Evolutionary conservation across 2,113 vertebrate species (phyloP).

Genomic region (Prunella fulvescens): DNA sequence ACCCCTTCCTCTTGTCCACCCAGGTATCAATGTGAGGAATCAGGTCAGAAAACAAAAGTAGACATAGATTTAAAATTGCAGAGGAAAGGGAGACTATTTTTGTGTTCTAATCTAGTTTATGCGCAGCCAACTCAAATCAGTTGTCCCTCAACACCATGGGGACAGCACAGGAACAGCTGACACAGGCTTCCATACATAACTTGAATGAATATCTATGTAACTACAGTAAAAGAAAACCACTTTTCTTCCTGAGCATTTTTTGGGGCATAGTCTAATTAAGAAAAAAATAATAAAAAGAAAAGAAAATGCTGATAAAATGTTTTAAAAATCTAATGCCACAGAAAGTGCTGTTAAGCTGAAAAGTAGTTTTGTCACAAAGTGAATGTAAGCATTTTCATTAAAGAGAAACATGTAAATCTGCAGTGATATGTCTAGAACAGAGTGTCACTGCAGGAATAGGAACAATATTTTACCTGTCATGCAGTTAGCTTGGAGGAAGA

Average conservation of each 20-base stretch:
- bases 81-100: not conserved
- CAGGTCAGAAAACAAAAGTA: not conserved
- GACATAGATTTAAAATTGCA: not conserved
- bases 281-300: not conserved
- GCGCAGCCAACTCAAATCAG: not conserved
- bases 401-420: not conserved
- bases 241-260: not conserved
- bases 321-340: not conserved
- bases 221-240: not conserved
- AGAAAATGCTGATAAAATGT: not conserved
- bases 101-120: not conserved
- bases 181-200: not conserved
- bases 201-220: not conserved
- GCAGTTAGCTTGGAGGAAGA: not conserved
- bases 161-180: not conserved
- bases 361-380: slow-evolving; percentile 4
- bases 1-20: not conserved
- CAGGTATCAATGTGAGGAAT: not conserved
- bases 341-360: slow-evolving; percentile 10
- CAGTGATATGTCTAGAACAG: not conserved
- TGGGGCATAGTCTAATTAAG: not conserved
- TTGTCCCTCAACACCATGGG: not conserved
- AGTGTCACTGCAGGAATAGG: not conserved
- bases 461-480: not conserved
- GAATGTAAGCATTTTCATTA: slow-evolving; percentile 26